These are phyloP conservation scores for Lochmaea crataegi DNA, from an alignment of 2,888 invertebrate genomes.

Conservation along the genomic window DNA sequence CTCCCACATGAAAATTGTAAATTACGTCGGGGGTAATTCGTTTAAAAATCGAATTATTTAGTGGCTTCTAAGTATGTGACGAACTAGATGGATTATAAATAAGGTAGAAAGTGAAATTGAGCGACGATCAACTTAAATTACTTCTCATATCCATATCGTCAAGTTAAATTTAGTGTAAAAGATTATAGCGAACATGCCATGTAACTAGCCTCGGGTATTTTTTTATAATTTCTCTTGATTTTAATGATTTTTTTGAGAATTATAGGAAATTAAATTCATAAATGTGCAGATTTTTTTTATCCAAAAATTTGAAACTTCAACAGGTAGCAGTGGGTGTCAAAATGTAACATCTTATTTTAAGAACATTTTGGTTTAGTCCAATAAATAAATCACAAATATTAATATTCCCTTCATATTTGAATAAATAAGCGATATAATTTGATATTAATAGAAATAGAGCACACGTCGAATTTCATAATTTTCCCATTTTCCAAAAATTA, in stretches of 20 bases:
- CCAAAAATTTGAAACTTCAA: too few relatives aligned
- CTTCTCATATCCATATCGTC: slow-evolving; percentile 21
- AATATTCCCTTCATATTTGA: background rate
- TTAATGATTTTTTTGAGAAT: too few relatives aligned
- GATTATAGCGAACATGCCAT: slow-evolving; percentile 8
- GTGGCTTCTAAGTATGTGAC: slow-evolving; percentile 7
- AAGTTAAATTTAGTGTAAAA: slow-evolving; percentile 34
- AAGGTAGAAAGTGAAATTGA: slow-evolving; percentile 8
- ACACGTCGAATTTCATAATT: slow-evolving; percentile 34
- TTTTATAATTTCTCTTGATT: too few relatives aligned
- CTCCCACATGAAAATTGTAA: slow-evolving; percentile 3
- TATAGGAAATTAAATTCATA: too few relatives aligned
- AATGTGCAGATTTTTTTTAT: too few relatives aligned
- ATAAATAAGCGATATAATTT: background rate
- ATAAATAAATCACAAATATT: background rate
- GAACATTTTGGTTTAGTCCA: too few relatives aligned
- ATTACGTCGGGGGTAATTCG: background rate
- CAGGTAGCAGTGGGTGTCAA: too few relatives aligned
- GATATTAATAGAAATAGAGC: background rate
- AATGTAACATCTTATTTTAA: too few relatives aligned
- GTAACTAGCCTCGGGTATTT: slow-evolving; percentile 12
- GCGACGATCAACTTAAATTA: slow-evolving; percentile 39
- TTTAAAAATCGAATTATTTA: slow-evolving; percentile 18
- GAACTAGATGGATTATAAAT: background rate
- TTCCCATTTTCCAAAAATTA: slow-evolving; percentile 36